Evolutionary conservation across 1,140 invertebrate species (phyloP).

Genomic region (Planococcus citri): DNA sequence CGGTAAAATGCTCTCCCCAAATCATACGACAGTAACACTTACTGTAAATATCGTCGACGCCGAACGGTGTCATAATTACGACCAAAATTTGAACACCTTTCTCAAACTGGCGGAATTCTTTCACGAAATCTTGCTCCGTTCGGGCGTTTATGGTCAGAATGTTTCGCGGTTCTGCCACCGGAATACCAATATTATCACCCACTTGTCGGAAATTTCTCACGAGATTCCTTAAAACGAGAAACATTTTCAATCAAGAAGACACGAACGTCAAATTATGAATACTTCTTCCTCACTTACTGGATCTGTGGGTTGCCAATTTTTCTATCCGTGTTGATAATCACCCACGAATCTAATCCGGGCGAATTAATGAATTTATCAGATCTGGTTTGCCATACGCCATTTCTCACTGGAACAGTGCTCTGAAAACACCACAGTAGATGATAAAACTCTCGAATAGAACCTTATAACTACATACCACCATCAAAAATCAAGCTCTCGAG

Average conservation of each 20-base stretch:
- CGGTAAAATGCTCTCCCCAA: no score
- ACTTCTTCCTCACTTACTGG: no score
- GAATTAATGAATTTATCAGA: neutral
- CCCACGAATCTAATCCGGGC: neutral
- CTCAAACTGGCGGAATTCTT: neutral
- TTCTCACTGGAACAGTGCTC: neutral
- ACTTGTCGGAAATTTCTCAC: neutral
- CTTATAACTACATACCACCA: no score
- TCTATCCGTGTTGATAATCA: neutral
- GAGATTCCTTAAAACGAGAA: neutral
- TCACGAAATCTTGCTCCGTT: neutral
- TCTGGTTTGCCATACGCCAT: neutral
- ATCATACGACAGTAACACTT: no score
- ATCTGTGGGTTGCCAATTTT: no score
- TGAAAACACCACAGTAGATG: neutral
- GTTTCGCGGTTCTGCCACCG: neutral
- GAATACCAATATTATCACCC: neutral
- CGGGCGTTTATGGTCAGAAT: no score
- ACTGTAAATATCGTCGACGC: no score
- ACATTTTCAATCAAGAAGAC: no score
- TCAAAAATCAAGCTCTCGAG: neutral
- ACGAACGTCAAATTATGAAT: no score
- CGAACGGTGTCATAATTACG: neutral
- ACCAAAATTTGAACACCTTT: neutral
- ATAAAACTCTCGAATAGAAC: neutral